Percentiles rank a stretch among this genome's conserved stretches.
Conservation (phyloP, 2,797 vertebrate genomes). For the Trichosurus vulpecula region DNA sequence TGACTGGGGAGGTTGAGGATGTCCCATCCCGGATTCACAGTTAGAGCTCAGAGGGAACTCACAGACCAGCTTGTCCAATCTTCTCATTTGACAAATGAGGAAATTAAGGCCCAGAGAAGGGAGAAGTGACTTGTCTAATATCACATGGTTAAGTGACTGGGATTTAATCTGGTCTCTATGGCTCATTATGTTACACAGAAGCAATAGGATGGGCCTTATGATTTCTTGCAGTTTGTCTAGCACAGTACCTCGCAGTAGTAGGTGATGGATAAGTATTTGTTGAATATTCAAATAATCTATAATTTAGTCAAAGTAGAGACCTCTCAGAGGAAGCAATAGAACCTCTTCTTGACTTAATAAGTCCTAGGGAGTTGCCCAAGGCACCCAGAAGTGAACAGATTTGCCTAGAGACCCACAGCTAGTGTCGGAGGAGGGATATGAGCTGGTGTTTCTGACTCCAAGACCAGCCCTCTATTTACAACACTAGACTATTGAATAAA, state of each 20-base stretch:
- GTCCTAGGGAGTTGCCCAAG: neutral
- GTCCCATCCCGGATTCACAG: fast-evolving
- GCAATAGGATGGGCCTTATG: neutral
- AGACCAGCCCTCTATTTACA: neutral
- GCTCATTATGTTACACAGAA: neutral
- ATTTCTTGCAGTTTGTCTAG: fast-evolving
- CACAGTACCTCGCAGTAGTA: neutral
- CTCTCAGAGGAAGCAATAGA: neutral
- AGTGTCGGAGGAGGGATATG: neutral
- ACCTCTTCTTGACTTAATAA: neutral
- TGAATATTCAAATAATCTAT: neutral
- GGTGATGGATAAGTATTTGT: neutral
- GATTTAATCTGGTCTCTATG: neutral
- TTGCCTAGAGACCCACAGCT: neutral
- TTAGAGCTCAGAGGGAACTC: neutral
- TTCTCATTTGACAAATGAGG: neutral
- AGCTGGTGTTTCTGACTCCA: neutral
- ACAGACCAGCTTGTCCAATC: neutral
- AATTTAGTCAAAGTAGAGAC: neutral
- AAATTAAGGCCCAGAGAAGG: neutral
- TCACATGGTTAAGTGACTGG: neutral
- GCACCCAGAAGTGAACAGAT: neutral
- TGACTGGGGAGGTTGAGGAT: neutral
- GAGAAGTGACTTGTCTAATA: neutral
- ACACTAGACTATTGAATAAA: neutral